These are phyloP conservation scores for Hymenopus coronatus DNA, from an alignment of 2,888 invertebrate species.

Conservation along the genomic window DNA sequence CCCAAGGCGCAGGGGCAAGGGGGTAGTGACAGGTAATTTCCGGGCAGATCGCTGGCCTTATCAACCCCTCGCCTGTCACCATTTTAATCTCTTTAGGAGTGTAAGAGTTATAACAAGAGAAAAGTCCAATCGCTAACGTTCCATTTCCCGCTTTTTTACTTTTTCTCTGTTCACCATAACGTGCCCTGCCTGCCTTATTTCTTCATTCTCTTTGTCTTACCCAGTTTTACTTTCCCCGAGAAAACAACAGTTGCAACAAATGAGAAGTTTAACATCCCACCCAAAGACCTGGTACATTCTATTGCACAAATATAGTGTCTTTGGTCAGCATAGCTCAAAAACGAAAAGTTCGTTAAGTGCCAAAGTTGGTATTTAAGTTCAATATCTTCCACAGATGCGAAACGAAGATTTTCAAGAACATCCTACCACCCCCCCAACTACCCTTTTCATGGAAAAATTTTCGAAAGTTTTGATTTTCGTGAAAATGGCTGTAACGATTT, in stretches of 20 bases:
- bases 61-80: neutral
- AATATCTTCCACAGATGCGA: too few species aligned
- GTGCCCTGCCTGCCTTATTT: neutral
- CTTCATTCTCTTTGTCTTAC: neutral
- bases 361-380: too few species aligned
- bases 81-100: neutral
- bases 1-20: neutral
- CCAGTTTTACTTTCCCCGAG: neutral
- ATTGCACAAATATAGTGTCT: too few species aligned
- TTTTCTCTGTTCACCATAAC: neutral
- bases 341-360: too few species aligned
- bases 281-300: too few species aligned
- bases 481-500: too few species aligned
- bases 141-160: neutral
- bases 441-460: too few species aligned
- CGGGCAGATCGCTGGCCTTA: neutral
- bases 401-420: too few species aligned
- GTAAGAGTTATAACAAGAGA: neutral
- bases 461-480: too few species aligned
- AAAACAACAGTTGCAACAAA: neutral
- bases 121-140: neutral
- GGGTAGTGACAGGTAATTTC: constrained; percentile 1
- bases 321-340: too few species aligned
- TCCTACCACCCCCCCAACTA: too few species aligned
- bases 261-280: neutral